Evolutionary conservation across 2,797 vertebrate species (phyloP).

Genomic region (Gallinago stenura): DNA sequence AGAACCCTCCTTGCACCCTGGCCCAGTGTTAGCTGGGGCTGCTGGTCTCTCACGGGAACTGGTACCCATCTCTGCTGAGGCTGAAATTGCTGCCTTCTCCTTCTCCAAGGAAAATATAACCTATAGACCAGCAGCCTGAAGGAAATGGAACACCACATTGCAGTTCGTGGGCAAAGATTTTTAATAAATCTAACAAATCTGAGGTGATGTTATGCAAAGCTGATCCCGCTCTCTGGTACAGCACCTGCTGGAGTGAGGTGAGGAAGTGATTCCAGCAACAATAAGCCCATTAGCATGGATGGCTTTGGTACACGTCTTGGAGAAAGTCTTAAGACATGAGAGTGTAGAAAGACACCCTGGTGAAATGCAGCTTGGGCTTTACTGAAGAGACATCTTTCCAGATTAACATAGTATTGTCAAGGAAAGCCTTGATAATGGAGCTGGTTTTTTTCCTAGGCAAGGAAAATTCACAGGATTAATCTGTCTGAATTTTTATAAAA

Average conservation of each 20-base stretch:
- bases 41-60: background rate
- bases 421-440: background rate
- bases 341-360: background rate
- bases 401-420: background rate
- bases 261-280: background rate
- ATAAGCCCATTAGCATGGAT: background rate
- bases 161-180: background rate
- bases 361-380: background rate
- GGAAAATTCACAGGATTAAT: background rate
- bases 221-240: background rate
- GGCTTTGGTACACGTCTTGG: background rate
- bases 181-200: background rate
- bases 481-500: background rate
- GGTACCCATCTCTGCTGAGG: background rate
- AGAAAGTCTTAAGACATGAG: background rate
- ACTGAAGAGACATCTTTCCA: background rate
- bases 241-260: background rate
- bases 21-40: rapidly evolving
- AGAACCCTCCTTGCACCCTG: no score
- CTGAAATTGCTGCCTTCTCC: background rate
- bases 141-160: background rate
- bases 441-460: background rate
- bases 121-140: background rate
- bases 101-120: background rate
- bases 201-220: background rate